A percentile compares a stretch with the other conserved stretches of the same genome.
Evolutionary conservation across 37 sponge, comb jelly and placozoan species (phyloP).

Genomic region (Chondrosia reniformis): DNA sequence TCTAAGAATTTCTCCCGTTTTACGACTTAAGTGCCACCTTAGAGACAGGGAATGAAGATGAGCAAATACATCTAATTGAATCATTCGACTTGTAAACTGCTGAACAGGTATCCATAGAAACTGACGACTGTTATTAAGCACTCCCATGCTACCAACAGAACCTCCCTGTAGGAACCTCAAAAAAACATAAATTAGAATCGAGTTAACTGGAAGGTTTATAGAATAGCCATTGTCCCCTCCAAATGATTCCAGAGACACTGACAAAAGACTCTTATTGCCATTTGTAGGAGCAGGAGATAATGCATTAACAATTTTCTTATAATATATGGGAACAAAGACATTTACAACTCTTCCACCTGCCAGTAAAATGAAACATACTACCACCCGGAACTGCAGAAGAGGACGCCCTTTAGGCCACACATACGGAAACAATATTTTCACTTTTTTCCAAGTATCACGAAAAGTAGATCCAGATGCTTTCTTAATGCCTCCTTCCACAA

Average conservation of each 20-base stretch:
- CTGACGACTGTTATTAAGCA: constrained; percentile 68
- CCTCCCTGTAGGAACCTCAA: constrained; percentile 81
- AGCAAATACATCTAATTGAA: constrained; percentile 73
- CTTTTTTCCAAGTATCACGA: constrained; percentile 56
- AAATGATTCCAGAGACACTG: not conserved
- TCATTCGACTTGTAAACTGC: constrained; percentile 83
- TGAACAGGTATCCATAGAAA: constrained; percentile 92
- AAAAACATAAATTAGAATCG: constrained; percentile 62
- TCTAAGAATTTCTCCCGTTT: constrained; percentile 91
- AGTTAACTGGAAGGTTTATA: constrained; percentile 12
- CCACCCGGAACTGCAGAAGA: constrained; percentile 80
- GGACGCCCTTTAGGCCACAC: constrained; percentile 85
- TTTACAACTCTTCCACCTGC: constrained; percentile 79
- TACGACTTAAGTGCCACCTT: constrained; percentile 93
- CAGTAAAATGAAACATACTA: constrained; percentile 78
- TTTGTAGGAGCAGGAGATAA: constrained; percentile 37
- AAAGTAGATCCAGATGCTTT: constrained; percentile 64
- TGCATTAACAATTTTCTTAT: constrained; percentile 85
- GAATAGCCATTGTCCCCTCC: not conserved
- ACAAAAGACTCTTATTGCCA: not conserved
- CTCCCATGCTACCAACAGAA: constrained; percentile 72
- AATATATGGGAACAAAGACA: constrained; percentile 91
- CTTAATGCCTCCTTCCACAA: constrained; percentile 1
- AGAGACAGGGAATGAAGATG: constrained; percentile 94
- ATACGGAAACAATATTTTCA: constrained; percentile 75